Base-by-base conservation (phyloP, 2,888 invertebrate species). In the Penaeus monodon region DNA sequence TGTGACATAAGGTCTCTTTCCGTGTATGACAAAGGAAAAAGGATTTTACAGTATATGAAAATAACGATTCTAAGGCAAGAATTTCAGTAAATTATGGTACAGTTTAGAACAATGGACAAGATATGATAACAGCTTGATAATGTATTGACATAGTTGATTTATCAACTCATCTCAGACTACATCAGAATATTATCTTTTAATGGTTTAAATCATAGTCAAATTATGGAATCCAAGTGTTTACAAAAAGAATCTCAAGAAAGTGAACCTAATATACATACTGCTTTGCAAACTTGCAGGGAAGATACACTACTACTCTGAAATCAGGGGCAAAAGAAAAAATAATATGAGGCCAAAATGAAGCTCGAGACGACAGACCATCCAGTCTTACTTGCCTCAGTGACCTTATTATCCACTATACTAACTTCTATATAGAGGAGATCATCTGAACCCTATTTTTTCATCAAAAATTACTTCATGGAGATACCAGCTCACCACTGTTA, bases 31-130 rank as follows among this genome's bases (percentile, higher is more conserved):
- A 82, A 74, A 74, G 78, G 85, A 64, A 76, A 73, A 77, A 86
- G 81, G 77, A 82, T 78, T 82, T 86, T 77, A 82, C 86, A 83
- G 81, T 86, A 82, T 86, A 86, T 78, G 82, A 86, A 86, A 86
- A 86, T 86, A 86, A 83, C 83, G 86, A 86, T 83, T 86, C 82
- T 86, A 86, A 86, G 86, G 86, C 85, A 85, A 85, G 85, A 85
- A 85, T 70, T 85, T 73, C 80, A 85, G 78, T 85, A 80, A 85
- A 66, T 78, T 85, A 85, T 85, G 80, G 73, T 85, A 85, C 85
- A 80, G 82, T 73, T 73, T 66, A 66, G 66, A 85, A 85, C 79
- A 79, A 84, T 70, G 84, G 63, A 78, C 85, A 86, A 86, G 86
- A 86, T 86, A 81, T 86, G 86, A 86, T 78, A 78, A 82, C 70